Evolutionary conservation across 2,797 vertebrate species (phyloP), one percentile per base, ranked within the genome.

Genomic region (Cuniculus paca): DNA sequence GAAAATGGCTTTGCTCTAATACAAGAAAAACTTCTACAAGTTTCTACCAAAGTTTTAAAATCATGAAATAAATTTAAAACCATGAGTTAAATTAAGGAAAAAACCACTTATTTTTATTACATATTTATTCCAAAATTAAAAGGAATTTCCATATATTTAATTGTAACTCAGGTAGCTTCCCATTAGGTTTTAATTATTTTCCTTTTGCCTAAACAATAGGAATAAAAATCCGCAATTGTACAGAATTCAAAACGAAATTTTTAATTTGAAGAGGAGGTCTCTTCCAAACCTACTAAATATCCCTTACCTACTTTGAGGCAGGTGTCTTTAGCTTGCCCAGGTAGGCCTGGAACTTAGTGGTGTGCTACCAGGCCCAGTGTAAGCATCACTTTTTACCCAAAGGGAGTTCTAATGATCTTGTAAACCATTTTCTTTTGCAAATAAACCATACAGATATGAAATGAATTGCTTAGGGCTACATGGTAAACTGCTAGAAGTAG

Each of bases 121-220:
- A 72, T 22, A 88, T 28, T 72, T 60, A 63, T 48, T 26, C 10
- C 28, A 63, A 60, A 52, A 14, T 61, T 20, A 42, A 12, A 74
- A 39, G 17, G 7, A 75, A 54, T 26, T 54, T 63, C 54, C 36
- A 11, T 75, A 56, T 60, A 36, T 58, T 94, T 50, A 58, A n/a
- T 78, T 14, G 19, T 89, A 88, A 88, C 54, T 88, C n/a, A n/a
- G 39, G 8, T 74, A 83, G 34, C 65, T 88, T 65, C 9, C 9
- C n/a, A n/a, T 94, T 95, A 61, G 10, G 28, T 80, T 91, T 85
- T 61, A 86, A 72, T 54, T 78, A 68, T 50, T 90, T 81, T 56
- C 45, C 19, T 14, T 28, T 12, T 54, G 42, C 12, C 31, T 75
- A 45, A 28, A 61, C n/a, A 14, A 22, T 68, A 61, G 26, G 19